Evolutionary conservation across 1,140 invertebrate genomes (phyloP), one percentile per base, ranked within the genome.

Genomic region (Latrodectus geometricus): DNA sequence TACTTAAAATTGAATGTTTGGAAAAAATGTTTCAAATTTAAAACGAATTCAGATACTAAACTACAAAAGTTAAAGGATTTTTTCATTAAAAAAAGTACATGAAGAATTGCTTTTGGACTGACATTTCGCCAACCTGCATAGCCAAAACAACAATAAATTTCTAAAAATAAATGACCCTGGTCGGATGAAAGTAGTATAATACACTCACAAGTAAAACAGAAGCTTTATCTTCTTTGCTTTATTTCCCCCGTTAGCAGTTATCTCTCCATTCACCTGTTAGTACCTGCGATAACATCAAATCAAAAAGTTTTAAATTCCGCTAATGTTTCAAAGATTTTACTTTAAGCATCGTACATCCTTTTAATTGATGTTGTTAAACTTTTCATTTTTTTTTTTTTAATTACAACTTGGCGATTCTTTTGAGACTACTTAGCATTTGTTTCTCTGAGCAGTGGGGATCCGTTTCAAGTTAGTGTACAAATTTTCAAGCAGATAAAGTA

Each of bases 111-210:
- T 48, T 48, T 72, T 61, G 15, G 9, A 20, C 23, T 35, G 73
- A 84, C 75, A 84, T 9, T 23, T 54, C 68, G 82, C 72, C 82
- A 76, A 65, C n/a, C 11, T 61, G 49, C 72, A 14, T 83, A 69
- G 56, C 70, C 80, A 74, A 83, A 65, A 73, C 80, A 56, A 48
- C 82, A 68, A 68, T 66, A 50, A 54, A 35, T 35, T 14, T 79
- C 72, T 84, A 76, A 68, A 76, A 35, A 50, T 84, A 69, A 61
- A 35, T 70, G 82, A 84, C 82, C 82, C 82, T 84, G 82, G 72
- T n/a, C 20, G 15, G 48, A n/a, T 35, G 48, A 15, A 73, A 73
- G 70, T 73, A 50, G 70, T 73, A 12, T 23, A 73, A 9, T 8
- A 23, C 12, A 61, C 35, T 35, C 54, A 61, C 54, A 61, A 73